phyloP scores from a whole-genome alignment of 2,888 invertebrate species.

The Sipunculus nudus region DNA sequence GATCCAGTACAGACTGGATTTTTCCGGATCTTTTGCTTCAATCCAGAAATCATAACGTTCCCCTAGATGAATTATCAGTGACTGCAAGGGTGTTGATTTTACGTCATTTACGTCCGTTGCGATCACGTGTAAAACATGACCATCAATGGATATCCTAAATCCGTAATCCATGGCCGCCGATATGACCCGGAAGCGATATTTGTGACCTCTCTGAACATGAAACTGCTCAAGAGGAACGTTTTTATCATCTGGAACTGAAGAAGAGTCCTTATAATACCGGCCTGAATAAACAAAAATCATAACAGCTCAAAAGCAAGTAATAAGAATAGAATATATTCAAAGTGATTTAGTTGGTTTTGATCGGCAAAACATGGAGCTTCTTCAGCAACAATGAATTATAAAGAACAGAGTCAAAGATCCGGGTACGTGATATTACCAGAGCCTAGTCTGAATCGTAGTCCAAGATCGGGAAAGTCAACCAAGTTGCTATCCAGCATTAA shows the following conservation, averaged over 20 bases:
- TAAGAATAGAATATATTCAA: too few species aligned
- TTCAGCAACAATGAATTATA: too few species aligned
- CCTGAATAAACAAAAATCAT: too few species aligned
- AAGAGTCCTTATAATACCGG: slow-evolving; percentile 12
- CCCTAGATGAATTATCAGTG: slow-evolving; percentile 48
- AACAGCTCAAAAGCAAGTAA: too few species aligned
- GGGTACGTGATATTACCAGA: too few species aligned
- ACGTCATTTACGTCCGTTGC: slow-evolving; percentile 53
- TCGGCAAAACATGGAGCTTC: too few species aligned
- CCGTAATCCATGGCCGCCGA: slow-evolving; percentile 46
- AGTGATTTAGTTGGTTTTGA: too few species aligned
- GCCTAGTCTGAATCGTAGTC: too few species aligned
- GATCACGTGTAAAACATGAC: slow-evolving; percentile 50
- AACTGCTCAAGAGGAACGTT: slow-evolving; percentile 50
- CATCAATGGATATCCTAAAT: slow-evolving; percentile 53
- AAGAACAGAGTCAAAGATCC: too few species aligned
- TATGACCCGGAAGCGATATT: slow-evolving; percentile 55
- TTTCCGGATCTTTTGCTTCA: slow-evolving; percentile 16
- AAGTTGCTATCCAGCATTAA: too few species aligned
- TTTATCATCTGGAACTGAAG: not conserved
- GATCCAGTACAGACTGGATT: slow-evolving; percentile 17
- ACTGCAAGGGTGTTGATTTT: slow-evolving; percentile 41
- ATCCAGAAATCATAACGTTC: slow-evolving; percentile 50
- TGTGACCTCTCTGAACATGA: slow-evolving; percentile 42
- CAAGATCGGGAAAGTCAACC: too few species aligned